These are phyloP conservation scores for Myrmophylax atrothorax DNA, from an alignment of 2,113 vertebrate species.

Conservation along the genomic window DNA sequence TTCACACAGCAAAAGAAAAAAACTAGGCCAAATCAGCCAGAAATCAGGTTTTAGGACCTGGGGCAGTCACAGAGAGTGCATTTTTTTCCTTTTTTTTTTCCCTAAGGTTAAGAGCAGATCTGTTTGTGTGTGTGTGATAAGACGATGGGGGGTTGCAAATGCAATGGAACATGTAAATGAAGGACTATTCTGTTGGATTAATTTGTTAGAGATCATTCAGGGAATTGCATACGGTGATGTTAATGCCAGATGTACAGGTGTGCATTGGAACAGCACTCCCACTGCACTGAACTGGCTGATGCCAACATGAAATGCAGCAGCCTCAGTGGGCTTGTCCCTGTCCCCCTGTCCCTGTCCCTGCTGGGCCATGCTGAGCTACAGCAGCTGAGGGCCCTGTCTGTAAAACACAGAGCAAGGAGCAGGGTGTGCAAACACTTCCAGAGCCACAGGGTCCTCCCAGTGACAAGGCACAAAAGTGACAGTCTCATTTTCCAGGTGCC, in stretches of 20 bases:
- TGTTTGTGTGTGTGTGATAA: not conserved
- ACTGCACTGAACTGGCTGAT: not conserved
- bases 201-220: not conserved
- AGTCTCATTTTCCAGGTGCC: not conserved
- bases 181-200: not conserved
- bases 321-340: not conserved
- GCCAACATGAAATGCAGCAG: not conserved
- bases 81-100: not conserved
- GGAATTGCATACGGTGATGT: not conserved
- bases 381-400: not conserved
- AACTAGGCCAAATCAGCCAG: slow-evolving; percentile 15
- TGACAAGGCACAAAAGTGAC: not conserved
- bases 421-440: not conserved
- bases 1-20: not conserved
- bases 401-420: not conserved
- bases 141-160: not conserved
- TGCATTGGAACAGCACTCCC: not conserved
- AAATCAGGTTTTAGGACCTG: not conserved
- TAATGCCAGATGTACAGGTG: not conserved
- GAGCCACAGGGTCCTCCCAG: not conserved
- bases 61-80: not conserved
- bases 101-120: not conserved
- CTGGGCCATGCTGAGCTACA: not conserved
- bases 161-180: not conserved
- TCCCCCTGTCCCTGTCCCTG: not conserved